Evolutionary conservation across 2,797 vertebrate genomes (phyloP).

Genomic region (Girardinus metallicus): DNA sequence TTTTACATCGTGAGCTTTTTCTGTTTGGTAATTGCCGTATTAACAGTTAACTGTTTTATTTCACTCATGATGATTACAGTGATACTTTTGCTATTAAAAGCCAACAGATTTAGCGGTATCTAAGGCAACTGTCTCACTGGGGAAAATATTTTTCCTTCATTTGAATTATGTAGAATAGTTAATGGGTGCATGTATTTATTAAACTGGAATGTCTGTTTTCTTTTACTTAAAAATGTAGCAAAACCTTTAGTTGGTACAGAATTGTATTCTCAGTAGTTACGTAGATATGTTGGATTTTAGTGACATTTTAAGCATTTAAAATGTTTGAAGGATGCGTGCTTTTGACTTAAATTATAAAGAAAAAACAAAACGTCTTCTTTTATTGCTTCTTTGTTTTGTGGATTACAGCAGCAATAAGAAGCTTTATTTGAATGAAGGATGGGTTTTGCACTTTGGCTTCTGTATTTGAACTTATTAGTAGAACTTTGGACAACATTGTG

Average conservation of each 20-base stretch:
- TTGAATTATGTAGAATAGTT: constrained; percentile 59
- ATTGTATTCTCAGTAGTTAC: constrained; percentile 42
- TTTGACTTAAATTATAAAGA: constrained; percentile 47
- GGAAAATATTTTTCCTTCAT: constrained; percentile 49
- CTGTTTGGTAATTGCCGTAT: constrained; percentile 38
- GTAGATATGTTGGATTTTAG: constrained; percentile 33
- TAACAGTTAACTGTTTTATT: constrained; percentile 56
- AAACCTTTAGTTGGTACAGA: constrained; percentile 51
- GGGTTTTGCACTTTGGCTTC: constrained; percentile 60
- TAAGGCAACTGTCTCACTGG: constrained; percentile 38
- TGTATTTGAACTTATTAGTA: constrained; percentile 54
- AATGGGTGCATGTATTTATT: constrained; percentile 82
- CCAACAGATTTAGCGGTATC: constrained; percentile 40
- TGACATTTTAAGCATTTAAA: constrained; percentile 46
- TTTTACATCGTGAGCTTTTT: constrained; percentile 63
- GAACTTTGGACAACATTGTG: constrained; percentile 45
- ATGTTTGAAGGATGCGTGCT: constrained; percentile 43
- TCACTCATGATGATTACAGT: constrained; percentile 38
- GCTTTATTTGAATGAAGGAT: constrained; percentile 55
- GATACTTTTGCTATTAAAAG: constrained; percentile 34
- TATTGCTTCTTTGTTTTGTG: constrained; percentile 34
- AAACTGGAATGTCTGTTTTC: constrained; percentile 67
- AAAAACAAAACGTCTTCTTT: constrained; percentile 35
- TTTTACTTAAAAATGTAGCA: constrained; percentile 52
- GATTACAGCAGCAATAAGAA: constrained; percentile 13